Percentiles rank a stretch among this genome's conserved stretches.
Conservation (phyloP, 92 coral and sea anemone genomes). For the Zoanthus solanderi region DNA sequence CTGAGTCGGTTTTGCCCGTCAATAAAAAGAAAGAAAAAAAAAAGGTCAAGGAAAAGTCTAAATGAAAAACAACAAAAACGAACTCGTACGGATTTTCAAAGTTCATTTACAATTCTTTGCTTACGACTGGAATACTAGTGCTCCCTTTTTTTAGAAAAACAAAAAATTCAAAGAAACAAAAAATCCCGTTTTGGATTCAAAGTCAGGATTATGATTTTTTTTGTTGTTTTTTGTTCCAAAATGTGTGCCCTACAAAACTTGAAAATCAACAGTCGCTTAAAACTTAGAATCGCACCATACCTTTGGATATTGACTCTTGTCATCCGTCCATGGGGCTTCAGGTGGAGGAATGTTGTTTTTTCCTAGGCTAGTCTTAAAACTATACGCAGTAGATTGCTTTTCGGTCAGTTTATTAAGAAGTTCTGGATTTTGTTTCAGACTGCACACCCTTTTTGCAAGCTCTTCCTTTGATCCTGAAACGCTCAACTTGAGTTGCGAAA, state of each 20-base stretch:
- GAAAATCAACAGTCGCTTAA: background rate
- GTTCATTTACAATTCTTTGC: no score
- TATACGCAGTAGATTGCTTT: constrained; percentile 14
- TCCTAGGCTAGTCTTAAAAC: constrained; percentile 41
- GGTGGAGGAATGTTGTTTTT: constrained; percentile 52
- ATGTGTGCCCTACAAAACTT: no score
- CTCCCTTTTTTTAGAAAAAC: no score
- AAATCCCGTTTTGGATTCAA: no score
- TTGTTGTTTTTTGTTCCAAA: no score
- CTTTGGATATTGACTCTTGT: constrained; percentile 55
- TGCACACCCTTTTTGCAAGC: constrained; percentile 47
- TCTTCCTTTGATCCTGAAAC: constrained; percentile 50
- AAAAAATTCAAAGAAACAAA: no score
- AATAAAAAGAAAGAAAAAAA: no score
- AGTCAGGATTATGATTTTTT: no score
- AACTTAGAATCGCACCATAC: background rate
- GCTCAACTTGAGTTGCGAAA: constrained; percentile 47
- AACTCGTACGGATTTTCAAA: no score
- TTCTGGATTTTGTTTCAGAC: constrained; percentile 37
- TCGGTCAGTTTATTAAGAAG: constrained; percentile 34
- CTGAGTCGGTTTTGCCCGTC: background rate
- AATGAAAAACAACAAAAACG: no score
- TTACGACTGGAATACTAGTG: no score
- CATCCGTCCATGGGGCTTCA: constrained; percentile 57
- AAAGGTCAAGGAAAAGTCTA: no score